Base-by-base conservation (phyloP, 2,113 vertebrate genomes). In the Promerops cafer region DNA sequence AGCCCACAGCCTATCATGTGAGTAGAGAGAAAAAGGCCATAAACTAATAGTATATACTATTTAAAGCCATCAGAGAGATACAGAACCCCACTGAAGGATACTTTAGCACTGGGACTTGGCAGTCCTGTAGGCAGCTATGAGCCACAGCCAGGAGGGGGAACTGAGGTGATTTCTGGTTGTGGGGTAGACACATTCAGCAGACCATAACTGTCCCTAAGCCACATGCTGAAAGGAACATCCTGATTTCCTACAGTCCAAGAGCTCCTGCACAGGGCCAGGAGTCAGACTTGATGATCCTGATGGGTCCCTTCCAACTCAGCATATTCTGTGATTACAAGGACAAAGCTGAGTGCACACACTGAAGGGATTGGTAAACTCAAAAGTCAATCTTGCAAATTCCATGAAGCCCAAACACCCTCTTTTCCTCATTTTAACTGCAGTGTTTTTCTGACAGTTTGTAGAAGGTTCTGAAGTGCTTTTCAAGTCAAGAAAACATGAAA, bases 381-480 rank as follows among this genome's bases (percentile, higher is more conserved):
- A 76, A 80, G 11, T 44, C 19, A 49, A 27, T 31, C 28, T 19
- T 10, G 3, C 5, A 42, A 71, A 40, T 69, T 44, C 72, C 30
- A 44, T 2, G 1, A 79, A 79, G 16, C 13, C 33, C 44, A 64
- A 56, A 71, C 10, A 37, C 40, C 7, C 30, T 42, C 18, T 44
- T 77, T 52, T 7, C 18, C 18, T 47, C 24, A 53, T 53, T 87
- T 72, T 70, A 81, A 84, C 20, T 9, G 60, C 24, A 52, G 5
- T 20, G 42, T 65, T 93, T 77, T 56, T 21, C 31, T 71, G 49
- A 30, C 26, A 14, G 27, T 33, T 72, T 70, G 11, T 37, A 49
- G 27, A n/a, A 65, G 6, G 20, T 64, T 35, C 19, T 76, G 19
- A 77, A 89, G n/a, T 0, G 0, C 14, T 64, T 71, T 35, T 17